Conservation (phyloP, 2,113 vertebrate genomes). For the Bolborhynchus lineola region DNA sequence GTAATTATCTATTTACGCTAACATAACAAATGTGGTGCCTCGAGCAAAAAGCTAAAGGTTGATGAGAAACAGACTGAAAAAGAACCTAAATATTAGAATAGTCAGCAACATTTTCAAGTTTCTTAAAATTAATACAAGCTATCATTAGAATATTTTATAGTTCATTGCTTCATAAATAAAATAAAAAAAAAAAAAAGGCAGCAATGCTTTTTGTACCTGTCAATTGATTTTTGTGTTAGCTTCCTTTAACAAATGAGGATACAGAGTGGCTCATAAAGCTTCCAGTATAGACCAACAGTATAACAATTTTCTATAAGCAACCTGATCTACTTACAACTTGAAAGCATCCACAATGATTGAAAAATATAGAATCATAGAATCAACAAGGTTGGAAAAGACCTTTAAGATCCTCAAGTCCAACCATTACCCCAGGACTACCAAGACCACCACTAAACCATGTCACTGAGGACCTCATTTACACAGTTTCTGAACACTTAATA, state of each 20-base stretch:
- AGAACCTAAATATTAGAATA: not conserved
- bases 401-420: not conserved
- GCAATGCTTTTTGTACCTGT: not conserved
- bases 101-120: slow-evolving; percentile 42
- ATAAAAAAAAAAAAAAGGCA: slow-evolving; percentile 22
- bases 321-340: not conserved
- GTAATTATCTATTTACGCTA: not conserved
- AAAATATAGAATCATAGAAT: not conserved
- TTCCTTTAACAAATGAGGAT: not conserved
- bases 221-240: not conserved
- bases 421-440: not conserved
- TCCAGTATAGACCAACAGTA: not conserved
- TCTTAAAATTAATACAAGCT: slow-evolving; percentile 44
- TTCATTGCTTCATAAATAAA: slow-evolving; percentile 43
- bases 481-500: not conserved
- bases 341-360: not conserved
- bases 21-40: not conserved
- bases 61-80: slow-evolving; percentile 27
- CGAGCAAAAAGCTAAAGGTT: slow-evolving; percentile 18
- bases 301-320: not conserved
- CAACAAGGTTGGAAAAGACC: not conserved
- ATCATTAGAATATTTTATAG: not conserved
- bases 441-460: not conserved
- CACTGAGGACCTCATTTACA: not conserved
- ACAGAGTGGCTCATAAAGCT: not conserved